phyloP scores from a whole-genome alignment of 2,888 invertebrate genomes.

The Latheticus oryzae region DNA sequence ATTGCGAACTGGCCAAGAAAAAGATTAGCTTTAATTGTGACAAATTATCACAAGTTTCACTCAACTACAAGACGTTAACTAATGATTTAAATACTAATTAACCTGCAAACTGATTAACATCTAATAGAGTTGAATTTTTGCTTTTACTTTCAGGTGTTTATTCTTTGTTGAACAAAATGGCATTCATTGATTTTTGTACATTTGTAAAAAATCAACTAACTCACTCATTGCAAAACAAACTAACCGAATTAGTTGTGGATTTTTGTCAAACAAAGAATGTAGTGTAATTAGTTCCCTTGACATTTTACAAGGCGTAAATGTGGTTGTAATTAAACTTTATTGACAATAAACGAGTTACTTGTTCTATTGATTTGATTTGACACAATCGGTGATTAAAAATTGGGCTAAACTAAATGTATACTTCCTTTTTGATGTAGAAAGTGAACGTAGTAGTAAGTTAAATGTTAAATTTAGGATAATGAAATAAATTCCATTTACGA shows the following conservation, averaged over 20 bases:
- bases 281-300: conserved; percentile 29
- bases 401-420: conserved; percentile 13
- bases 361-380: conserved; percentile 23
- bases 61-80: conserved; percentile 14
- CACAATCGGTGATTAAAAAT: conserved; percentile 27
- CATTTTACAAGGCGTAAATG: conserved; percentile 25
- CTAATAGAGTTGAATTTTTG: background rate
- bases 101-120: background rate
- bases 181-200: conserved; percentile 6
- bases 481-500: conserved; percentile 25
- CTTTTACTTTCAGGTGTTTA: conserved; percentile 1
- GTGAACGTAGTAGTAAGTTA: conserved; percentile 30
- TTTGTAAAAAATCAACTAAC: conserved; percentile 14
- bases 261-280: conserved; percentile 32
- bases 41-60: conserved; percentile 20
- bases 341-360: conserved; percentile 36
- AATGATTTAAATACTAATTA: conserved; percentile 23
- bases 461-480: conserved; percentile 20
- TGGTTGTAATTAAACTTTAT: conserved; percentile 27
- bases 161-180: background rate
- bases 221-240: conserved; percentile 25
- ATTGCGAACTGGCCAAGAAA: conserved; percentile 19
- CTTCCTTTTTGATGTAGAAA: conserved; percentile 32
- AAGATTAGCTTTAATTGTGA: conserved; percentile 16
- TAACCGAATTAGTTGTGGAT: conserved; percentile 25